Conservation (phyloP, 2,797 vertebrate species). For the Alauda arvensis region DNA sequence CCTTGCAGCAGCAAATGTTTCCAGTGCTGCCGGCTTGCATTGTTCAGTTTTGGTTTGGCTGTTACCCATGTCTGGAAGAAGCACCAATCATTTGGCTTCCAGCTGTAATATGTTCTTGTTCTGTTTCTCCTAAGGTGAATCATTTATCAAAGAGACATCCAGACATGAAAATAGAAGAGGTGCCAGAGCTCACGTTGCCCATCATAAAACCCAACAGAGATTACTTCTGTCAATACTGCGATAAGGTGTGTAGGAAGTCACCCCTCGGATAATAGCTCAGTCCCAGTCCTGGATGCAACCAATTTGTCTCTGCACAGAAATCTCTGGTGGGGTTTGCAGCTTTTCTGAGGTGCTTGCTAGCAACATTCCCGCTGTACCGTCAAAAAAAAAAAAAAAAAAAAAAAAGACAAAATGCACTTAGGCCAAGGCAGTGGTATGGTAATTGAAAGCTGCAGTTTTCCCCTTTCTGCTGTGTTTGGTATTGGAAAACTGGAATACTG, state of each 20-base stretch:
- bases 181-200: conserved; percentile 94
- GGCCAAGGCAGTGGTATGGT: background rate
- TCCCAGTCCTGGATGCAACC: background rate
- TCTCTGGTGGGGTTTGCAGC: background rate
- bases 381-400: background rate
- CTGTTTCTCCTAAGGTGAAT: conserved; percentile 83
- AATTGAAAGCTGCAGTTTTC: background rate
- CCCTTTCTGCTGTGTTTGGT: background rate
- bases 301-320: background rate
- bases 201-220: conserved; percentile 99
- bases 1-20: background rate
- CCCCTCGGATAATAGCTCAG: background rate
- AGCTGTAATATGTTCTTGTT: background rate
- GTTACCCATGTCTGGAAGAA: background rate
- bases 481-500: background rate
- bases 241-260: conserved; percentile 82
- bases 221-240: conserved; percentile 98
- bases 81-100: background rate
- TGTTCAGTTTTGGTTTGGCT: background rate
- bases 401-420: background rate
- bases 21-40: background rate
- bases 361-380: background rate
- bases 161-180: conserved; percentile 97
- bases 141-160: conserved; percentile 97
- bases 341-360: background rate